These are phyloP conservation scores for Peromyscus californicus DNA, from an alignment of 2,113 vertebrate species.

Conservation along the genomic window DNA sequence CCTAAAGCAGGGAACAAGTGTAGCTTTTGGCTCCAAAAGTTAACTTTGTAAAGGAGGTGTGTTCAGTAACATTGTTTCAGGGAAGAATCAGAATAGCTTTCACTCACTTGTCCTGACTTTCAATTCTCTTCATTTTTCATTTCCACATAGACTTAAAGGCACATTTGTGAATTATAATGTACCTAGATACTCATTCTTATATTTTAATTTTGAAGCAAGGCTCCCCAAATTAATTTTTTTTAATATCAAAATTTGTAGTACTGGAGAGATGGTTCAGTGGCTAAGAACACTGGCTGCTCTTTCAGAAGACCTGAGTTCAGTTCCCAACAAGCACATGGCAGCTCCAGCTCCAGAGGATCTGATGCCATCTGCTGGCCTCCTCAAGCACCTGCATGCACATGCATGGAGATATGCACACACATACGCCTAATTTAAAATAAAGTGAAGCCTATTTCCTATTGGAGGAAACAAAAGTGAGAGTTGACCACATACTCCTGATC, in stretches of 20 bases:
- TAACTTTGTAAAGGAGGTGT: neutral
- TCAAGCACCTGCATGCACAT: neutral
- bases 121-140: neutral
- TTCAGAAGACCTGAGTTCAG: neutral
- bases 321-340: neutral
- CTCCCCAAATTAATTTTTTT: neutral
- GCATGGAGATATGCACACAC: neutral
- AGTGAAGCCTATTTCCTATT: neutral
- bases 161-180: neutral
- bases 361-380: neutral
- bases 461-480: neutral
- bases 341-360: neutral
- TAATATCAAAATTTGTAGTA: neutral
- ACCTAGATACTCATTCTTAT: neutral
- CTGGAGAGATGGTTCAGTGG: neutral
- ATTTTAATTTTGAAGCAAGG: slow-evolving; percentile 28
- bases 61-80: neutral
- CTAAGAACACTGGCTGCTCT: neutral
- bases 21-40: neutral
- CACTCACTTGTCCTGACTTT: neutral
- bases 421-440: neutral
- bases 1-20: neutral
- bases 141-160: neutral
- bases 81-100: neutral
- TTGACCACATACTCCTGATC: neutral